phyloP scores from a whole-genome alignment of 2,113 vertebrate species.

The Oncorhynchus nerka region DNA sequence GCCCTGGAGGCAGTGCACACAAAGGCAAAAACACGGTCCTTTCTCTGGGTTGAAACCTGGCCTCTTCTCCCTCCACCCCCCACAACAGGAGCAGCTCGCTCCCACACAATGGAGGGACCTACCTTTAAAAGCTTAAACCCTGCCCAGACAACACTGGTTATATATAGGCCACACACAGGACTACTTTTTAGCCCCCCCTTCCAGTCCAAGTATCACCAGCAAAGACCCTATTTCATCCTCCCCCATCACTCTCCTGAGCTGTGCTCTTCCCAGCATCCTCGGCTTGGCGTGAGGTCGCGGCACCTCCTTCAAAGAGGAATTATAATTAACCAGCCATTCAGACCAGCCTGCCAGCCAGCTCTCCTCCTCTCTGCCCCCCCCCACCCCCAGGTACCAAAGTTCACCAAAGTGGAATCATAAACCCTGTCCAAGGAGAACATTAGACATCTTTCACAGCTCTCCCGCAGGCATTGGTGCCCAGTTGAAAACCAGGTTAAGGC shows the following conservation, averaged over 20 bases:
- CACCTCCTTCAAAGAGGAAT: background rate
- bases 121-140: slow-evolving; percentile 4
- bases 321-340: background rate
- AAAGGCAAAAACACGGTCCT: slow-evolving; percentile 31
- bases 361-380: background rate
- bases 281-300: background rate
- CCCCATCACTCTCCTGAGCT: too few species aligned
- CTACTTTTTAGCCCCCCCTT: background rate
- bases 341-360: background rate
- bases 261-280: background rate
- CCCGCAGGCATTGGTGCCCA: too few species aligned
- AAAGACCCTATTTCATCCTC: background rate
- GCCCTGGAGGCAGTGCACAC: slow-evolving; percentile 43
- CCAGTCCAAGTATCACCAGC: background rate
- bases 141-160: slow-evolving; percentile 11
- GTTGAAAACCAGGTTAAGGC: too few species aligned
- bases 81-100: slow-evolving; percentile 30
- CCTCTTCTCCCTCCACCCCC: slow-evolving; percentile 8
- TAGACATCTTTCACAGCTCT: background rate
- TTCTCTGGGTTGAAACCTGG: slow-evolving; percentile 44
- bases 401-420: background rate
- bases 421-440: background rate
- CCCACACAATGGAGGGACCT: slow-evolving; percentile 8
- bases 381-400: background rate
- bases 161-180: slow-evolving; percentile 19